Evolutionary conservation across 2,888 invertebrate species (phyloP).

Genomic region (Conomelus anceps): DNA sequence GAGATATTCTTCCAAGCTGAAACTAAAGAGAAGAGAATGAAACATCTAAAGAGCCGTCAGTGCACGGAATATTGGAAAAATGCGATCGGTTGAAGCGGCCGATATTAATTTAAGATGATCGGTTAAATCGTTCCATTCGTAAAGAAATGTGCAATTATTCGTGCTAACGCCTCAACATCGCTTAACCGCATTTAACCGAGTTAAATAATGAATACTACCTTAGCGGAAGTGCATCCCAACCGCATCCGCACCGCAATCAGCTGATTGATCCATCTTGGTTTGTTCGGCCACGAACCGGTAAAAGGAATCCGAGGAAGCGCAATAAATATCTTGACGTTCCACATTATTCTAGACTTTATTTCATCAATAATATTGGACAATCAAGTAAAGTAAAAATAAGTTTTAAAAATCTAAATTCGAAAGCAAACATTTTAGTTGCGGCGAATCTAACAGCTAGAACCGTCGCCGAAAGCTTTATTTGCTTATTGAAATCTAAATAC

Average conservation of each 20-base stretch:
- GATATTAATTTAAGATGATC: background rate
- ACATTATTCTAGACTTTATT: background rate
- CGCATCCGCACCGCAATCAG: background rate
- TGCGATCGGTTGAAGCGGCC: background rate
- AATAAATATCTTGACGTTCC: background rate
- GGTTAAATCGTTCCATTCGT: background rate
- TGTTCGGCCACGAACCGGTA: background rate
- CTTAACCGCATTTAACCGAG: background rate
- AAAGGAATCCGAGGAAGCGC: background rate
- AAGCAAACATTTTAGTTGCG: background rate
- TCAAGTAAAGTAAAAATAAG: background rate
- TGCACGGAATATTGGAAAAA: background rate
- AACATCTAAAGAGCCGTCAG: background rate
- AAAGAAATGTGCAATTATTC: too few species aligned
- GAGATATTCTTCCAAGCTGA: background rate
- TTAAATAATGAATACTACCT: background rate
- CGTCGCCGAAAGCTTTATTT: background rate
- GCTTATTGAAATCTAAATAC: background rate
- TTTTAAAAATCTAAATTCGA: background rate
- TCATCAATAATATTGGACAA: background rate
- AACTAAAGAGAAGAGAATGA: background rate
- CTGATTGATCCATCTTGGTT: background rate
- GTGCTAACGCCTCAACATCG: too few species aligned
- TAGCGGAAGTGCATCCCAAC: background rate
- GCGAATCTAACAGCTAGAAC: background rate